phyloP scores from a whole-genome alignment of 2,888 invertebrate genomes.

The Protula sp. region DNA sequence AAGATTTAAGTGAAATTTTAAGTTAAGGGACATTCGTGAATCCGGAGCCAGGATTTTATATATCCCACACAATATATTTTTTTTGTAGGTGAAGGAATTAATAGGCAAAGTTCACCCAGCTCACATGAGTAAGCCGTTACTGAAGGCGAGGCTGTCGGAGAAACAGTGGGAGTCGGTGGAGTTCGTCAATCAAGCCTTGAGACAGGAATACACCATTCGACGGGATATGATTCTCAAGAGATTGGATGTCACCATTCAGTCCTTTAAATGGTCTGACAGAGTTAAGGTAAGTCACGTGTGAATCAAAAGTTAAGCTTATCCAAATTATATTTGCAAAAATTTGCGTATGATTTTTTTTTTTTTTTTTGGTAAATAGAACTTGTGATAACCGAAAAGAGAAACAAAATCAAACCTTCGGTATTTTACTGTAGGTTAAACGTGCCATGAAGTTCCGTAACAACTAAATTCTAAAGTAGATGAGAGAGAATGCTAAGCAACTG shows the following conservation, averaged over 20 bases:
- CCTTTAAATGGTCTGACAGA: conserved; percentile 67
- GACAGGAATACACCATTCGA: conserved; percentile 75
- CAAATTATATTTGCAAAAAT: too few relatives aligned
- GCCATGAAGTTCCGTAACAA: too few relatives aligned
- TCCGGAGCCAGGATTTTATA: too few relatives aligned
- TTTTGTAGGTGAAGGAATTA: conserved; percentile 23
- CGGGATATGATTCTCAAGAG: conserved; percentile 83
- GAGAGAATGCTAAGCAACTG: too few relatives aligned
- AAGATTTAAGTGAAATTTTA: too few relatives aligned
- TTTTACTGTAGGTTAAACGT: too few relatives aligned
- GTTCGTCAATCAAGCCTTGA: conserved; percentile 67
- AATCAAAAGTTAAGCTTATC: too few relatives aligned
- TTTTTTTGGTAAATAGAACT: neutral
- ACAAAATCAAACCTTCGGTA: too few relatives aligned
- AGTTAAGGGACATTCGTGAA: too few relatives aligned
- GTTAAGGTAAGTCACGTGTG: conserved; percentile 65
- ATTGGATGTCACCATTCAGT: conserved; percentile 91
- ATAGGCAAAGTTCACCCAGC: conserved; percentile 54
- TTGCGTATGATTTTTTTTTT: neutral
- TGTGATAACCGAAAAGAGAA: too few relatives aligned
- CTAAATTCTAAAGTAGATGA: too few relatives aligned
- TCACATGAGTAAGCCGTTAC: conserved; percentile 71
- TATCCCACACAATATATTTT: neutral
- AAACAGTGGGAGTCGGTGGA: conserved; percentile 78
- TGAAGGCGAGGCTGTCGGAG: conserved; percentile 66